A percentile compares a stretch with the other conserved stretches of the same genome.
phyloP scores from a whole-genome alignment of 2,888 invertebrate genomes.

The Keiferia lycopersicella region DNA sequence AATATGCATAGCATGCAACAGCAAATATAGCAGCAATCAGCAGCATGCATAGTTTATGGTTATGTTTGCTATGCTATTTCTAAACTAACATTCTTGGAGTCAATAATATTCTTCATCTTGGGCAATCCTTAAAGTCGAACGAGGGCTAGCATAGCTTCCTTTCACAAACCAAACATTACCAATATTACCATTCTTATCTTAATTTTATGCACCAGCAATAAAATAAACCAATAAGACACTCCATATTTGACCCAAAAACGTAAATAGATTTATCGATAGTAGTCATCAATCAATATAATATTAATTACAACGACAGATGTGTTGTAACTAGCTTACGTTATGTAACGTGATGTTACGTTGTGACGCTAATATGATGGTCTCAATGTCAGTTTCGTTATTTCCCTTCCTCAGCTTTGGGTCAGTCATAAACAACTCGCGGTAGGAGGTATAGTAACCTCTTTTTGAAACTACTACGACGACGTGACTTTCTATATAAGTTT shows the following conservation, averaged over 20 bases:
- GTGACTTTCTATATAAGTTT: too few relatives aligned
- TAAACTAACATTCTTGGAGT: neutral
- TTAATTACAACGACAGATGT: constrained; percentile 22
- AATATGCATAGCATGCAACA: too few relatives aligned
- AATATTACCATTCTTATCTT: neutral
- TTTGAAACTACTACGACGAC: neutral
- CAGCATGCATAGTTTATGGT: neutral
- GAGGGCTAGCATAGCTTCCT: neutral
- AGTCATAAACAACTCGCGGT: neutral
- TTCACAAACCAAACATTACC: constrained; percentile 4
- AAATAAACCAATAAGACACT: constrained; percentile 8
- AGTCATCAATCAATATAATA: constrained; percentile 23
- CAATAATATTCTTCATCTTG: neutral
- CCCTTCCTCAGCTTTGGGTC: constrained; percentile 21
- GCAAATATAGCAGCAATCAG: too few relatives aligned
- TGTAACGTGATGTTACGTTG: neutral
- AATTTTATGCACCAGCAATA: constrained; percentile 14
- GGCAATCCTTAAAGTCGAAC: neutral
- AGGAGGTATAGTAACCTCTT: neutral
- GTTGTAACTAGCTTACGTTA: constrained; percentile 15
- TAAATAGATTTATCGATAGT: constrained; percentile 17
- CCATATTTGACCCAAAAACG: constrained; percentile 15
- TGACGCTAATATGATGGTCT: constrained; percentile 18
- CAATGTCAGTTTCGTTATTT: constrained; percentile 23
- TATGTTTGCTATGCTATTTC: neutral